Evolutionary conservation across 2,113 vertebrate genomes (phyloP), one percentile per base, ranked within the genome.

Genomic region (Lophochroa leadbeateri): DNA sequence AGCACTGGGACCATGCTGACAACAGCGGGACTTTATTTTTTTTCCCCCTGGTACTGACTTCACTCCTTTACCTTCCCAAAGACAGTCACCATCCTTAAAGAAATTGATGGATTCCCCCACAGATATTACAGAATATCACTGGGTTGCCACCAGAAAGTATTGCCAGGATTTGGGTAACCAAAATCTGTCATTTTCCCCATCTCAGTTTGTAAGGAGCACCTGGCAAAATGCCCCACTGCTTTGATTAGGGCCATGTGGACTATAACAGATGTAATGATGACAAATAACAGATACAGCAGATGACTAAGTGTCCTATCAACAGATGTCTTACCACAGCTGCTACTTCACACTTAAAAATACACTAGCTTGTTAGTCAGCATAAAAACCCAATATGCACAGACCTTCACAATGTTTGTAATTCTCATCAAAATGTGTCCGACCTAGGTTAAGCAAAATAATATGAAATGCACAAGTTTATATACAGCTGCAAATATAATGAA

Each of bases 231-330:
- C 81, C 77, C 55, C 24, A 5, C n/a, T 57, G 57, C 86, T 91
- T 17, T 46, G 84, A 53, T 80, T 17, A 74, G 70, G 64, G 55
- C 78, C 84, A 72, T 17, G 53, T 57, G 92, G 91, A 46, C 80
- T 60, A 3, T 16, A 43, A 64, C 78, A 96, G 87, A 75, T 53
- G 89, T 72, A 90, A 53, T 4, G 57, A 92, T 81, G 94, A 90
- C 94, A 93, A 77, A 80, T 9, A 65, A 5, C 86, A 95, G 41
- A 43, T 18, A 17, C 0, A 28, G 80, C 88, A 94, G 88, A 78
- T 71, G 85, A 88, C 35, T 29, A 49, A 70, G 55, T 39, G 88
- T 64, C 90, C 95, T 70, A 77, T 68, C 68, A 81, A 41, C 87
- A 91, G 44, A 52, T 43, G 87, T 41, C 82, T 39, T 29, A 25